phyloP scores from a whole-genome alignment of 2,797 vertebrate species.

The Spinibarbus caldwelli region DNA sequence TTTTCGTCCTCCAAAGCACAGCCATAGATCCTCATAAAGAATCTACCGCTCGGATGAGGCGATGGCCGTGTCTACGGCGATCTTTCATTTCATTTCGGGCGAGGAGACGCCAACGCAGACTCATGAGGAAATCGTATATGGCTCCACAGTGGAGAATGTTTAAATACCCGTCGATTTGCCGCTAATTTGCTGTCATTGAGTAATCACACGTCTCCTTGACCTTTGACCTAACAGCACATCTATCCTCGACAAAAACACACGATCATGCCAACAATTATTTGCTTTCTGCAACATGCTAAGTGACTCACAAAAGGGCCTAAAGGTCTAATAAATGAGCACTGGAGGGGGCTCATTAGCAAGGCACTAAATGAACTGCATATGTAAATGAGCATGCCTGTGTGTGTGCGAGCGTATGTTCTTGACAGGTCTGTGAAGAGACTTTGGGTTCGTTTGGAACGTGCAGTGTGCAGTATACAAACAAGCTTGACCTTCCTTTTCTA shows the following conservation, averaged over 20 bases:
- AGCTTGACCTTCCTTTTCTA: not conserved
- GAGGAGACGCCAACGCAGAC: constrained; percentile 27
- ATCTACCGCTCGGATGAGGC: constrained; percentile 59
- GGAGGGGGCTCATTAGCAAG: constrained; percentile 5
- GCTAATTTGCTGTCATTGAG: constrained; percentile 65
- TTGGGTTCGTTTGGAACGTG: not conserved
- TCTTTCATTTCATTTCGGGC: constrained; percentile 68
- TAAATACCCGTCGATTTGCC: constrained; percentile 17
- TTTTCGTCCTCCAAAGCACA: constrained; percentile 74
- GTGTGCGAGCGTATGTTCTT: not conserved
- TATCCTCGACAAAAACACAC: not conserved
- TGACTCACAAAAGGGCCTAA: not conserved
- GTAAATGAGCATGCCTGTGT: not conserved
- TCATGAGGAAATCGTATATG: constrained; percentile 57
- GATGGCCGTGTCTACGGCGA: constrained; percentile 21
- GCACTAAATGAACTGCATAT: constrained; percentile 30
- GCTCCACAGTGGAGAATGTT: constrained; percentile 50
- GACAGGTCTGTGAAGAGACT: constrained; percentile 2
- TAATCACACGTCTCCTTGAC: constrained; percentile 64
- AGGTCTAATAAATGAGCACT: constrained; percentile 11
- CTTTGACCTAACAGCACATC: not conserved
- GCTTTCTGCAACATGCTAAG: not conserved
- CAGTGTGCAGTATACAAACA: not conserved
- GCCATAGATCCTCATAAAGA: constrained; percentile 69
- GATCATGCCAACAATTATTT: not conserved